phyloP scores from a whole-genome alignment of 2,888 invertebrate species.

The Rhabditoides inermis region DNA sequence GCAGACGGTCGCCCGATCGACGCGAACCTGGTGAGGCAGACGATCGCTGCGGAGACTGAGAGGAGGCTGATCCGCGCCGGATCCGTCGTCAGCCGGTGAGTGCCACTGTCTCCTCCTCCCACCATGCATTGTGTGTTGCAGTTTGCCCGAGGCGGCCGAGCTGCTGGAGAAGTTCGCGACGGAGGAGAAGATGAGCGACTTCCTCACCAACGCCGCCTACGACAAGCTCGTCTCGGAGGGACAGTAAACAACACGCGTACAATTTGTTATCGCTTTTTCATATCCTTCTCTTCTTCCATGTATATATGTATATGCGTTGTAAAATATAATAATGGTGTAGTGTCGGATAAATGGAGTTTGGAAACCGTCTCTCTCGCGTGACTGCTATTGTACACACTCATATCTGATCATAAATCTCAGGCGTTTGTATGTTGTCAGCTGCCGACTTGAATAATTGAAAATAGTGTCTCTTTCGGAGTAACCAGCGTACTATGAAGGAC shows the following conservation, averaged over 20 bases:
- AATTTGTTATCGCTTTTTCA: too few relatives aligned
- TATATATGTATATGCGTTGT: too few relatives aligned
- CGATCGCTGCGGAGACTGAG: constrained; percentile 46
- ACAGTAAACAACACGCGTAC: constrained; percentile 17
- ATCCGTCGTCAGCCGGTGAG: constrained; percentile 40
- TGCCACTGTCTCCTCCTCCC: not conserved
- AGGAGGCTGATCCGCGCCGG: constrained; percentile 43
- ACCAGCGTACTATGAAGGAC: too few relatives aligned
- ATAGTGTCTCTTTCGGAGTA: too few relatives aligned
- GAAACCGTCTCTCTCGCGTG: too few relatives aligned
- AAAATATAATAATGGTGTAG: too few relatives aligned
- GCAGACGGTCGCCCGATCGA: constrained; percentile 45
- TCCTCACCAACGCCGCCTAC: constrained; percentile 59
- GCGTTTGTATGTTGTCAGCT: too few relatives aligned
- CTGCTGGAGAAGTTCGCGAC: constrained; percentile 64
- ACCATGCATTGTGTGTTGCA: not conserved
- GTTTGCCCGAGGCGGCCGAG: constrained; percentile 52
- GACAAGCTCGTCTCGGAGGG: constrained; percentile 51
- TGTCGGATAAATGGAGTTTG: too few relatives aligned
- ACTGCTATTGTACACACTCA: too few relatives aligned
- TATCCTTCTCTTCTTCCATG: too few relatives aligned
- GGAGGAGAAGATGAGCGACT: constrained; percentile 62
- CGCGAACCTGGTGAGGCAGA: constrained; percentile 52
- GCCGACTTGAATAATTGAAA: too few relatives aligned
- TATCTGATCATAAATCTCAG: too few relatives aligned